These are phyloP conservation scores for Squalus acanthias DNA, from an alignment of 2,797 vertebrate genomes.

Conservation along the genomic window DNA sequence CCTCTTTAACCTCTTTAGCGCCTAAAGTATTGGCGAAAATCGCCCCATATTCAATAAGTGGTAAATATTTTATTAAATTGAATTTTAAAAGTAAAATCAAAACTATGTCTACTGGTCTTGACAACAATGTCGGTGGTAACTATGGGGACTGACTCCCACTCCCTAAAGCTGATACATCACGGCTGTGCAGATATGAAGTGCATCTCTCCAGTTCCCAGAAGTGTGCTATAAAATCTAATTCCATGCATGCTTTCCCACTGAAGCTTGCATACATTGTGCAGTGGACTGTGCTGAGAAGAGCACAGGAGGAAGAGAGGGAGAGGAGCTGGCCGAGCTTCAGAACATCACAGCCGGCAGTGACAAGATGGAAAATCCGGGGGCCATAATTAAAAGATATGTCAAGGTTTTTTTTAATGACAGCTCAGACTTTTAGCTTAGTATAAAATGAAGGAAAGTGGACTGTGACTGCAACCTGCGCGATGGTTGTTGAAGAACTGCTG, in stretches of 20 bases:
- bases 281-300: neutral
- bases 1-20: too few species aligned
- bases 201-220: constrained; percentile 16
- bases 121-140: neutral
- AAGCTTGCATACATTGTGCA: constrained; percentile 16
- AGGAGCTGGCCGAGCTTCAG: neutral
- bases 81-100: neutral
- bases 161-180: neutral
- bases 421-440: neutral
- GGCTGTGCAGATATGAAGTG: constrained; percentile 18
- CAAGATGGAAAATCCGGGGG: neutral
- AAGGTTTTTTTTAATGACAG: neutral
- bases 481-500: neutral
- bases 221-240: constrained; percentile 1
- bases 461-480: neutral
- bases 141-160: constrained; percentile 17
- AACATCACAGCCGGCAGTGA: neutral
- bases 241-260: constrained; percentile 29
- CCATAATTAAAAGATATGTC: constrained; percentile 3
- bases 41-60: neutral
- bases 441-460: neutral
- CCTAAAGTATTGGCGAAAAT: too few species aligned
- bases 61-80: neutral
- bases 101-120: neutral
- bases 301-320: neutral